Evolutionary conservation across 1,140 invertebrate genomes (phyloP), one percentile per base, ranked within the genome.

Genomic region (Magallana gigas): DNA sequence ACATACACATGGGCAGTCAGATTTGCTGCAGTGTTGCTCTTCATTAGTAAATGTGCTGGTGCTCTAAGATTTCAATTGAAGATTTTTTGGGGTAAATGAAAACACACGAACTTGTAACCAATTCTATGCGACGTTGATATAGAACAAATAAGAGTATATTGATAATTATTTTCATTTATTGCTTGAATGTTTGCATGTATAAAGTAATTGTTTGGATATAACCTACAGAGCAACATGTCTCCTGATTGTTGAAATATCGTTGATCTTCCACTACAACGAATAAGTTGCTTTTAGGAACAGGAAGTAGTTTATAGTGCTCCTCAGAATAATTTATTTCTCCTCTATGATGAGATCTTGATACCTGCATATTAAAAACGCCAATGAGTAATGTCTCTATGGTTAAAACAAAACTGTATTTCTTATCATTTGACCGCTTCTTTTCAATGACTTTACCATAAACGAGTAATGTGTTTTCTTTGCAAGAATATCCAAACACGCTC

Each of bases 181-280:
- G 60, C 60, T 6, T 16, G 1, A 62, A 12, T 62, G 14, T 62
- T 12, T 62, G 12, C 14, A 62, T 62, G 60, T 6, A 62, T 16
- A 62, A 11, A 0, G 60, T 5, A 12, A 12, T 12, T 62, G 7
- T 81, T 81, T 48, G 8, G 8, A 29, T 23, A 14, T 12, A 23
- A 83, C 82, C 12, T 83, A 83, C 82, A 57, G 56, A 18, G n/a
- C 82, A 83, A 83, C 82, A 83, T 23, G 5, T 14, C 7, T 18
- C 18, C 11, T 48, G 29, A 81, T 57, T 81, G 57, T 81, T 57
- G 29, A 57, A 16, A n/a, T 14, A 80, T 57, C 36, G 57, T 57
- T 62, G 68, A 76, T 8, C 8, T 36, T 76, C 29, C 60, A 87
- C 82, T 1, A 87, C 16, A 58, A 87, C 18, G 60, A 83, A 87